Base-by-base conservation (phyloP, 2,113 vertebrate species). In the Hydropotes inermis region DNA sequence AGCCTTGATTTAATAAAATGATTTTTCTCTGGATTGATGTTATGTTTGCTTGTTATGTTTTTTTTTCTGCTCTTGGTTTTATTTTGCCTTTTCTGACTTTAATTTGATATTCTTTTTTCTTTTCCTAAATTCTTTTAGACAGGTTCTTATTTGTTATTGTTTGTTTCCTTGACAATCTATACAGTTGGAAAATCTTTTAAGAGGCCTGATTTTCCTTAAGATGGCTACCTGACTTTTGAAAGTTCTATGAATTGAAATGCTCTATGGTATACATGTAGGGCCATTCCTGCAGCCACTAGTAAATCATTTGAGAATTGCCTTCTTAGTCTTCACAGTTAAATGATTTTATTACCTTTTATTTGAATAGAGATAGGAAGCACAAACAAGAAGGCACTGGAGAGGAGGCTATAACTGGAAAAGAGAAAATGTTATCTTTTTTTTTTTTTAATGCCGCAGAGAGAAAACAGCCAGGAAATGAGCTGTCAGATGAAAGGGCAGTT, bases 1-100 rank as follows among this genome's bases (percentile, higher is more conserved):
- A 85, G 52, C 79, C 67, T 74, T n/a, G 33, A 96, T 87, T 87
- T 90, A 85, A 74, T 87, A 47, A 50, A 86, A 25, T 43, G 28
- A 78, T 58, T 96, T 85, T 89, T 87, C 7, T 91, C 8, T 67
- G 30, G 60, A 83, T 64, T 96, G n/a, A 28, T 88, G 64, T 17
- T 14, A 36, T 86, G 1, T 91, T 78, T 94, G 27, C 55, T 78
- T 89, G 10, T 76, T 91, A 13, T 23, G 11, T 81, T 86, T 92
- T 95, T 95, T 39, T 95, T 92, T 79, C 87, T 97, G 28, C 15
- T 74, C 11, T 85, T 96, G 58, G 52, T 93, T 85, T 74, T 43
- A 39, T 95, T 82, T 97, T 83, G 39, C 47, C 30, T 64, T 94
- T 91, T 83, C 33, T 64, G 93, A 89, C 74, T 96, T 95, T 95